Conservation (phyloP, 2,797 vertebrate genomes). For the Ptychobarbus kaznakovi region DNA sequence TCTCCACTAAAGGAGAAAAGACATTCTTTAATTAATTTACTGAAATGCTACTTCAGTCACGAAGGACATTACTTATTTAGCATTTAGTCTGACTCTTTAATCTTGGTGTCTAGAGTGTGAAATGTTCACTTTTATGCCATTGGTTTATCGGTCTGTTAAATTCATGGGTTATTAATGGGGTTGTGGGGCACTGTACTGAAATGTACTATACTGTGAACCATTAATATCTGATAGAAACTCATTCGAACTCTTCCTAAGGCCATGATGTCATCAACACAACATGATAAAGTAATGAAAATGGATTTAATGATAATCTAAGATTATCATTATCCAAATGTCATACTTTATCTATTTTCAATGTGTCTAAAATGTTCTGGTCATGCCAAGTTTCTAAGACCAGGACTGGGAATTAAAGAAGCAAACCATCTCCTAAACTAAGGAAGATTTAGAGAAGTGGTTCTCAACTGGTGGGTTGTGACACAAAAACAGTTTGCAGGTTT, state of each 20-base stretch:
- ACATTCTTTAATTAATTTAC: conserved; percentile 41
- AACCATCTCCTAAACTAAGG: not conserved
- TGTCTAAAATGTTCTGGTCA: conserved; percentile 54
- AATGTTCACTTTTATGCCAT: conserved; percentile 37
- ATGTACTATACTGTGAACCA: conserved; percentile 19
- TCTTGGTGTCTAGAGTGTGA: conserved; percentile 31
- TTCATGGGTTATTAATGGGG: conserved; percentile 72
- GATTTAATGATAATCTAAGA: conserved; percentile 54
- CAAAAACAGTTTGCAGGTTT: not conserved
- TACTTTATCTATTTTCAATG: conserved; percentile 66
- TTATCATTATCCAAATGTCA: conserved; percentile 61
- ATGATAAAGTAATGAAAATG: conserved; percentile 60
- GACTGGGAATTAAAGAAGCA: conserved; percentile 7
- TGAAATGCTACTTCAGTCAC: conserved; percentile 29
- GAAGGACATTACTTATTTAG: conserved; percentile 43
- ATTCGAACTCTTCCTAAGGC: conserved; percentile 58
- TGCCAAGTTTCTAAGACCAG: conserved; percentile 14
- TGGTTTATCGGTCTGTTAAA: conserved; percentile 43
- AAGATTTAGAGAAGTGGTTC: conserved; percentile 1
- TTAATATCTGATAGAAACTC: conserved; percentile 51
- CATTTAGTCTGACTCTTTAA: conserved; percentile 34
- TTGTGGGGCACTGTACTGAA: not conserved
- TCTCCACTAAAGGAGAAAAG: conserved; percentile 48
- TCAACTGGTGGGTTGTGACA: not conserved
- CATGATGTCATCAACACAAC: conserved; percentile 59